phyloP scores from a whole-genome alignment of 2,113 vertebrate genomes.

The Entomyzon cyanotis region DNA sequence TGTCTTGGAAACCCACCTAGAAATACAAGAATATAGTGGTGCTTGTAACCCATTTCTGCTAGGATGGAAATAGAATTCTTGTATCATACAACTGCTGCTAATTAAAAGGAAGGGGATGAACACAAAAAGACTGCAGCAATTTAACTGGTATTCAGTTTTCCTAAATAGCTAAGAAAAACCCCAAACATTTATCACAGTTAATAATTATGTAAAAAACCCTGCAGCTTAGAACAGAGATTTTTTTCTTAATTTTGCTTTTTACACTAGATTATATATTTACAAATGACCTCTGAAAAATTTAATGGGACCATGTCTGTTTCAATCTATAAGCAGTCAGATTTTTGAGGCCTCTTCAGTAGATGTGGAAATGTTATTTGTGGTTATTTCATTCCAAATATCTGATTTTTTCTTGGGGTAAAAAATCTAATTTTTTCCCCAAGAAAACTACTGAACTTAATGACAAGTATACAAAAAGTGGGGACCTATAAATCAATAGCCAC shows the following conservation, averaged over 20 bases:
- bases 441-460: background rate
- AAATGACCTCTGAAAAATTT: background rate
- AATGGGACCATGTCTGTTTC: background rate
- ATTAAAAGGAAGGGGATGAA: background rate
- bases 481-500: background rate
- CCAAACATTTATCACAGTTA: background rate
- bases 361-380: background rate
- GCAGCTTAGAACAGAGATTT: background rate
- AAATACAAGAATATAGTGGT: background rate
- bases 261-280: background rate
- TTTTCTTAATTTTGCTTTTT: background rate
- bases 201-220: background rate
- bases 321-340: background rate
- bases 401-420: no score
- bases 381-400: background rate
- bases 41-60: background rate
- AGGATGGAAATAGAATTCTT: background rate
- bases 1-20: slow-evolving; percentile 5
- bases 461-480: background rate
- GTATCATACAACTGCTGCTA: background rate
- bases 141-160: background rate
- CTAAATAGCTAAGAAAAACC: background rate
- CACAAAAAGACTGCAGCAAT: background rate
- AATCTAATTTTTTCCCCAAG: background rate
- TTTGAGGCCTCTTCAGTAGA: background rate